Evolutionary conservation across 2,797 vertebrate species (phyloP), one percentile per base, ranked within the genome.

Genomic region (Ctenopoma multispine): DNA sequence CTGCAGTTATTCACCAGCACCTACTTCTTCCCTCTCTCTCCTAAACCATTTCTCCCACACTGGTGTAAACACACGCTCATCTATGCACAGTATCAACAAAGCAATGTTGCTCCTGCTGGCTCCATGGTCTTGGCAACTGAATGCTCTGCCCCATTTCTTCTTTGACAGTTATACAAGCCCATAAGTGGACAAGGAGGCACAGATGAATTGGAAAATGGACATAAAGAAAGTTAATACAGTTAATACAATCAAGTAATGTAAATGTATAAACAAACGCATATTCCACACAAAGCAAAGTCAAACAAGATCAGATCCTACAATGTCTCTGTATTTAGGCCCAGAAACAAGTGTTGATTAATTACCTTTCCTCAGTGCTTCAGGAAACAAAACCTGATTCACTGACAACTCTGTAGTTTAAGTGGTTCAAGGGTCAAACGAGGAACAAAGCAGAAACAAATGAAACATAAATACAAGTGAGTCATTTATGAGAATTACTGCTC

Each of bases 381-480:
- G 81, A 86, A 82, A 78, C 54, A 68, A 75, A 80, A 75, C 23
- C 38, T 49, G 36, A 81, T 59, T 60, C 58, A 58, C 34, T 57
- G 69, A 86, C 61, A 83, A 68, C 47, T 63, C 58, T 21, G 62
- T 65, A 38, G 14, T 77, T 61, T 63, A 63, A 81, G 47, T 60
- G 63, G 79, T 81, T 67, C 29, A 48, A 63, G 77, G 84, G 86
- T 90, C 82, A 90, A 87, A 87, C 18, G 27, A 48, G 63, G 64
- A 83, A 78, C 77, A 84, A 79, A 85, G 77, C 70, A 51, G 59
- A 63, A 81, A 74, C 60, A 75, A 79, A 86, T 88, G 75, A 80
- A 77, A 78, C 76, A 85, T 77, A 77, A 88, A 90, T 82, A 67
- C 70, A 82, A 89, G 87, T 80, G 69, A 86, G 74, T 72, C 72